Percentiles rank a stretch among this genome's conserved stretches.
Evolutionary conservation across 2,797 vertebrate species (phyloP).

Genomic region (Notolabrus celidotus): DNA sequence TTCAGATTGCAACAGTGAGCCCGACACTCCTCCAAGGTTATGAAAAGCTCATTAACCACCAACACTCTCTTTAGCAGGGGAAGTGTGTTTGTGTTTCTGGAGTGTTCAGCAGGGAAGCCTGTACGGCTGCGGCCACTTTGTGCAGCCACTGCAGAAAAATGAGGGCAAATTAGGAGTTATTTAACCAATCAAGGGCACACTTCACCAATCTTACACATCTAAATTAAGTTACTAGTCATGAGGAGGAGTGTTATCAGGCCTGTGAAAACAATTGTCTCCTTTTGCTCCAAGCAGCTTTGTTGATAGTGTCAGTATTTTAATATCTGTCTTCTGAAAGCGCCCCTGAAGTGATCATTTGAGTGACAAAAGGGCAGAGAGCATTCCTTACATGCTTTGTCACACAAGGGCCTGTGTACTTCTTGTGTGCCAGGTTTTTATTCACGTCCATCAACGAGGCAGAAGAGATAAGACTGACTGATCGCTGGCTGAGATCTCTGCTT

Average conservation of each 20-base stretch:
- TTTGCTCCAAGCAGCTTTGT: not conserved
- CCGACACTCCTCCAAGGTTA: not conserved
- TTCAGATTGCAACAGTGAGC: not conserved
- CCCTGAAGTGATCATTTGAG: no score
- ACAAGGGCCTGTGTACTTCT: no score
- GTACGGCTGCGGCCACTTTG: constrained; percentile 14
- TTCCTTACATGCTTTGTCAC: no score
- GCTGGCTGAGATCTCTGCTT: no score
- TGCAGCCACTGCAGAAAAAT: constrained; percentile 3
- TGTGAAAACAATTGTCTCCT: not conserved
- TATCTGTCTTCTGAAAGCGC: no score
- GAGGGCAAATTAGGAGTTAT: not conserved
- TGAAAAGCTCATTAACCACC: constrained; percentile 28
- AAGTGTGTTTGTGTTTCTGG: constrained; percentile 11
- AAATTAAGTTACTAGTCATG: not conserved
- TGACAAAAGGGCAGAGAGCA: no score
- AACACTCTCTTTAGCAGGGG: not conserved
- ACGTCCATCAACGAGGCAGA: no score
- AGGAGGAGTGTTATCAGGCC: not conserved
- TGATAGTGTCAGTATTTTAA: not conserved
- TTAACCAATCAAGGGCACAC: not conserved
- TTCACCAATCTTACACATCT: not conserved
- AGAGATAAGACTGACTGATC: no score
- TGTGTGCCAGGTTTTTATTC: no score
- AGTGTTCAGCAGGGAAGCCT: constrained; percentile 6